Conservation (phyloP, 2,113 vertebrate genomes). For the Panthera uncia region DNA sequence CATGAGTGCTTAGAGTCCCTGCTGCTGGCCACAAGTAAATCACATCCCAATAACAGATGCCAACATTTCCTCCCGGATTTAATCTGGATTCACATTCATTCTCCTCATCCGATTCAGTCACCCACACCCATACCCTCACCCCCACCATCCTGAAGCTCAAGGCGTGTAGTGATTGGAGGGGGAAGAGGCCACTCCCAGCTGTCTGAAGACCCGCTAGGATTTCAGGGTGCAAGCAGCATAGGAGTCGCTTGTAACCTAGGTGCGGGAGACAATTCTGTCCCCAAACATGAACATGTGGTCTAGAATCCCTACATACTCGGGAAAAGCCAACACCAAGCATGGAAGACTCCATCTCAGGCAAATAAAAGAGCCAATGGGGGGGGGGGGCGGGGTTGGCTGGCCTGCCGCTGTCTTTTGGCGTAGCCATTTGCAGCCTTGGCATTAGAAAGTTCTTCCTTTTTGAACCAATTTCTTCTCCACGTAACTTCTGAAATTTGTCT, state of each 20-base stretch:
- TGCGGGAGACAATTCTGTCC: neutral
- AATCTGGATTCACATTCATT: constrained; percentile 81
- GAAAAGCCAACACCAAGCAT: neutral
- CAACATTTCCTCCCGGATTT: constrained; percentile 79
- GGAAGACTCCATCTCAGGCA: neutral
- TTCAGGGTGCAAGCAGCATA: neutral
- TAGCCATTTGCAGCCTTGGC: neutral
- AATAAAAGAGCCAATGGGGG: neutral
- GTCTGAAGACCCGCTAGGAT: neutral
- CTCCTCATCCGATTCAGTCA: constrained; percentile 70
- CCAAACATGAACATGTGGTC: neutral
- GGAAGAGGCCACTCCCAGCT: neutral
- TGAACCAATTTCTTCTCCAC: neutral
- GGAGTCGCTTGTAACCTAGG: neutral
- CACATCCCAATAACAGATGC: constrained; percentile 71
- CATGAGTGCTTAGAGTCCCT: constrained; percentile 44
- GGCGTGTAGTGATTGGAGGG: constrained; percentile 46
- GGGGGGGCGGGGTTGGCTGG: too few species aligned
- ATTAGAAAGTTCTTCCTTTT: constrained; percentile 3
- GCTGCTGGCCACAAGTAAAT: constrained; percentile 69
- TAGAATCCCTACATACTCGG: neutral
- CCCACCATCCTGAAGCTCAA: constrained; percentile 62
- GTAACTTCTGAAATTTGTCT: neutral
- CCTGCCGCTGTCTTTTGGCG: neutral
- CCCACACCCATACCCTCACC: neutral